These are phyloP conservation scores for Sporophila hypoxantha DNA, from an alignment of 2,113 vertebrate species.

Conservation along the genomic window DNA sequence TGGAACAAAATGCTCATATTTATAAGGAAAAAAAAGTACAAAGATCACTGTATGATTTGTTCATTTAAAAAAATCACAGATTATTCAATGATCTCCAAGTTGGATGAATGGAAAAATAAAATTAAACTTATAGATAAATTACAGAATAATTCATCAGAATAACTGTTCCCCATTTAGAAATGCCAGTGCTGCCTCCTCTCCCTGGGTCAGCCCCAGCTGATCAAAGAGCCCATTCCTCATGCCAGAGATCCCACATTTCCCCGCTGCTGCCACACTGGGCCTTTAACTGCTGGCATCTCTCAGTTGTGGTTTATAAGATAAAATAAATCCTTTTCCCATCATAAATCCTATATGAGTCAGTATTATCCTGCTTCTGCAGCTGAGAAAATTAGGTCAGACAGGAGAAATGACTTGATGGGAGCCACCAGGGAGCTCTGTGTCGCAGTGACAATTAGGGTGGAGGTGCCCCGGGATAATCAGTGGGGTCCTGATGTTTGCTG, in stretches of 20 bases:
- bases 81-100: not conserved
- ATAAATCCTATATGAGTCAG: not conserved
- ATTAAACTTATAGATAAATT: not conserved
- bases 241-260: rapidly evolving
- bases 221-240: not conserved
- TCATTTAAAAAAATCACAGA: not conserved
- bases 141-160: not conserved
- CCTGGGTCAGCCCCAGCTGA: not conserved
- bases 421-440: not conserved
- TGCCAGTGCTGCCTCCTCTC: not conserved
- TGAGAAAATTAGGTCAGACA: slow-evolving; percentile 16
- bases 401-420: not conserved
- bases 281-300: not conserved
- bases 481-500: rapidly evolving
- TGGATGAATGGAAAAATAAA: not conserved
- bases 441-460: not conserved
- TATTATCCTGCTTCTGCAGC: slow-evolving; percentile 6
- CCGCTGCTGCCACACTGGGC: not conserved
- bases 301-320: not conserved
- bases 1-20: not conserved
- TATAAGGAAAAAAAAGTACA: not conserved
- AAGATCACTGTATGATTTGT: not conserved
- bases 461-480: not conserved
- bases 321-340: slow-evolving; percentile 14
- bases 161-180: not conserved